Evolutionary conservation across 2,113 vertebrate species (phyloP).

Genomic region (Naja naja): DNA sequence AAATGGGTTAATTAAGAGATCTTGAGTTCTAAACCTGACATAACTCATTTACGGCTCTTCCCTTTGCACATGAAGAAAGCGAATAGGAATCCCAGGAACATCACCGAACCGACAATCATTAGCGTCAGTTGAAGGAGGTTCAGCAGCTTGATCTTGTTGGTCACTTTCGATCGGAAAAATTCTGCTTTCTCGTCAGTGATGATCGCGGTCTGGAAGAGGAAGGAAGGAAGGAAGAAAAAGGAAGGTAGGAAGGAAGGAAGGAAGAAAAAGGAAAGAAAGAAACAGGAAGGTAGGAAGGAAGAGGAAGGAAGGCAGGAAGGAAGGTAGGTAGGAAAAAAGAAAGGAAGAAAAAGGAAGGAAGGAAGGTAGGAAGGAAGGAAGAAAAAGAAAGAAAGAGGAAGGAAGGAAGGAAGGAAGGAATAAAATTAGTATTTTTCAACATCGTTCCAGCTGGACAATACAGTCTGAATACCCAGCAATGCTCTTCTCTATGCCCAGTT

Average conservation of each 20-base stretch:
- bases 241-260: not conserved
- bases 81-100: constrained; percentile 72
- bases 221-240: not conserved
- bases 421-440: not conserved
- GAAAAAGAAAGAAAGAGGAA: no score
- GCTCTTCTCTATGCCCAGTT: not conserved
- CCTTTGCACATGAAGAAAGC: constrained; percentile 65
- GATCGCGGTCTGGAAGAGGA: constrained; percentile 76
- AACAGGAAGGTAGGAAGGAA: no score
- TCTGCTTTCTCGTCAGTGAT: constrained; percentile 83
- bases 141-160: constrained; percentile 69
- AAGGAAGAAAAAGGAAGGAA: no score
- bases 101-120: constrained; percentile 65
- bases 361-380: no score
- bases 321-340: not conserved
- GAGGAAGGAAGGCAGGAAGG: no score
- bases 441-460: not conserved
- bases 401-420: no score
- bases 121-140: constrained; percentile 68
- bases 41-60: constrained; percentile 53
- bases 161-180: constrained; percentile 77
- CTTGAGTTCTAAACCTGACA: not conserved
- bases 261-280: no score
- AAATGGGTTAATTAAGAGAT: not conserved
- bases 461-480: not conserved